Base-by-base conservation (phyloP, 2,888 invertebrate genomes). In the Spisula subtruncata region DNA sequence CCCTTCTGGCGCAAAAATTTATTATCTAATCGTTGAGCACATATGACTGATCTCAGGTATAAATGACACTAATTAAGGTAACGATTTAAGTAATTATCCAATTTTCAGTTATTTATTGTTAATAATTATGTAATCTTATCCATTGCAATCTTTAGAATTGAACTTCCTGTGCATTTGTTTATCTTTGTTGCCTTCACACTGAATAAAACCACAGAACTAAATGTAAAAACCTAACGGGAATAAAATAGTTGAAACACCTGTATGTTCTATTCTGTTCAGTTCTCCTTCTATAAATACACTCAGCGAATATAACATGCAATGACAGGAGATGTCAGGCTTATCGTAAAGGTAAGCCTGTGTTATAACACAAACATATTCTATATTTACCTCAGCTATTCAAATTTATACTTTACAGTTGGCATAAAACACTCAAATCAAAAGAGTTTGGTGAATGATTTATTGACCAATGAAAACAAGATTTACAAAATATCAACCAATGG, bases 231-330 rank as follows among this genome's bases (percentile, higher is more conserved):
- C 16, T 35, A 25, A 35, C 4, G 20, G 32, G 35, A 75, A 14
- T 75, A 8, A 41, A 41, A 41, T 41, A 41, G 8, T 41, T 75
- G 1, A 32, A 75, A 75, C 75, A 75, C 75, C 75, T 75, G 75
- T 75, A 32, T 18, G 32, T 75, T 75, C 75, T 16, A 16, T 35
- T 75, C 32, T 16, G 18, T 75, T 75, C 75, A 35, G 16, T 32
- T 71, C 71, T 16, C 4, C n/a, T 75, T 75, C 75, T 75, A 75
- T 32, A 75, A 75, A 75, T 75, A 75, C 32, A 35, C 2, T 18
- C 35, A 32, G 16, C 16, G 75, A 75, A 75, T 75, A 75, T 75
- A 14, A 75, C 75, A 75, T 75, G 35, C 75, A 75, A 10, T 75
- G 75, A 75, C 75, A 75, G 75, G 75, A 6, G 29, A 32, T 75